These are phyloP conservation scores for Condylostylus longicornis DNA, from an alignment of 1,140 invertebrate genomes.

Conservation along the genomic window DNA sequence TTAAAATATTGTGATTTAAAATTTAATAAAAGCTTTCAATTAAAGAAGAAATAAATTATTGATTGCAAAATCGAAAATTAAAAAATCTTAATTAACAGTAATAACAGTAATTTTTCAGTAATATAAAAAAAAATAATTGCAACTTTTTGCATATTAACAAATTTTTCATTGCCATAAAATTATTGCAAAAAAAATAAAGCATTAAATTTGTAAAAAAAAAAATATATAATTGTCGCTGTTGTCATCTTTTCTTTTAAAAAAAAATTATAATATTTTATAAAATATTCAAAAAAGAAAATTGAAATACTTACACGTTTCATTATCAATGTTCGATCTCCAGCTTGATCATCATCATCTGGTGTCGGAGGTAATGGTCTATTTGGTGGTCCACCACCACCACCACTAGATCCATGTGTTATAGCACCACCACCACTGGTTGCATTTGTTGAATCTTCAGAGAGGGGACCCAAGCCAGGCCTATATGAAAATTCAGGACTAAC, in stretches of 20 bases:
- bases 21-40: no score
- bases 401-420: conserved; percentile 32
- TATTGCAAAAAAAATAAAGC: neutral
- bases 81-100: no score
- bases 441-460: conserved; percentile 33
- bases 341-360: conserved; percentile 64
- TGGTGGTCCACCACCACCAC: conserved; percentile 49
- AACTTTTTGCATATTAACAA: neutral
- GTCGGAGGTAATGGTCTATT: conserved; percentile 86
- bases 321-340: conserved; percentile 74
- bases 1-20: no score
- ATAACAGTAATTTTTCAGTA: no score
- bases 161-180: neutral
- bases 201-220: neutral
- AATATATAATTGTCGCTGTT: conserved; percentile 1
- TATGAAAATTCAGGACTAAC: conserved; percentile 73
- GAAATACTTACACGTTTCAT: conserved; percentile 62
- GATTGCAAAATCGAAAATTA: no score
- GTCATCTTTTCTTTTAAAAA: no score
- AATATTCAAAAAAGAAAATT: conserved; percentile 1
- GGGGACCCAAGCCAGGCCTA: conserved; percentile 51
- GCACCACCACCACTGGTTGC: conserved; percentile 35
- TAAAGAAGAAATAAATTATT: no score
- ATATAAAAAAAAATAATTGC: conserved; percentile 2
- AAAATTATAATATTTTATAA: neutral